phyloP scores from a whole-genome alignment of 2,113 vertebrate genomes.

The Pimephales promelas region DNA sequence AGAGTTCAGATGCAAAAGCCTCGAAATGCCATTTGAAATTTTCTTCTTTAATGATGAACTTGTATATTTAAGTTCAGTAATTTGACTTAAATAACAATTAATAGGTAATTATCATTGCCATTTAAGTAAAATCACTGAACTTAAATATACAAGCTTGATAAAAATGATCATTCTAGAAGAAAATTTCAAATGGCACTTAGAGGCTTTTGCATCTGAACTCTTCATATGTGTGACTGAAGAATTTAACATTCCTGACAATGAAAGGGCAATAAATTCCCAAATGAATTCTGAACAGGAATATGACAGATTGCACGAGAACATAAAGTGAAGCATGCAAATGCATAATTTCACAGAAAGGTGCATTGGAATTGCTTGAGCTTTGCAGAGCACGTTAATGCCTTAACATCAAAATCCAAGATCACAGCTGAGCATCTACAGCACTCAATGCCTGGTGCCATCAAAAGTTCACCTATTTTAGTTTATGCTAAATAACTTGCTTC shows the following conservation, averaged over 20 bases:
- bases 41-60: too few species aligned
- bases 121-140: too few species aligned
- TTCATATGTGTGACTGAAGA: conserved; percentile 8
- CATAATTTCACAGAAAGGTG: neutral
- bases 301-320: neutral
- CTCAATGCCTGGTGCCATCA: conserved; percentile 47
- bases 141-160: too few species aligned
- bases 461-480: conserved; percentile 50
- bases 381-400: neutral
- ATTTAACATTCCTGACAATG: conserved; percentile 3
- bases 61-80: too few species aligned
- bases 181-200: too few species aligned
- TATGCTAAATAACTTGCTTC: conserved; percentile 16
- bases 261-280: neutral
- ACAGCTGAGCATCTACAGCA: conserved; percentile 41
- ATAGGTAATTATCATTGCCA: too few species aligned
- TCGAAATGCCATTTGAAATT: too few species aligned
- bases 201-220: too few species aligned
- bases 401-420: conserved; percentile 48
- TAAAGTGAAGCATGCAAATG: neutral
- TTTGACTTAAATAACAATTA: too few species aligned
- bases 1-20: too few species aligned
- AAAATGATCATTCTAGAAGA: too few species aligned
- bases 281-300: conserved; percentile 1
- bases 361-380: conserved; percentile 9